A percentile compares a stretch with the other conserved stretches of the same genome.
phyloP scores from a whole-genome alignment of 1,140 invertebrate genomes.

The Drosophila paulistorum region DNA sequence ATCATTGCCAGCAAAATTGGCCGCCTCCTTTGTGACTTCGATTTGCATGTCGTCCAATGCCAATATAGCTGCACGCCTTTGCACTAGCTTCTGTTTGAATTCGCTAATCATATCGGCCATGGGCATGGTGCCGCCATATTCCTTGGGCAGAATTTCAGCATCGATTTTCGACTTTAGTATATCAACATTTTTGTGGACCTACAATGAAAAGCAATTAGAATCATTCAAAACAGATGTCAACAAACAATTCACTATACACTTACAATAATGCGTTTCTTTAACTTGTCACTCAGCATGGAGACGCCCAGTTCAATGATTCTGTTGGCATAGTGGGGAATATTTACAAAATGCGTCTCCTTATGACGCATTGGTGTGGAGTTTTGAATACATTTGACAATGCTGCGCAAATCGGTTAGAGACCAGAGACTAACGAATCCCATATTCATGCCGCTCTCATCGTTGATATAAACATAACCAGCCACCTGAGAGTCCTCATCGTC shows the following conservation, averaged over 20 bases:
- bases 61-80: conserved; percentile 87
- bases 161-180: conserved; percentile 88
- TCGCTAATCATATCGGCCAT: conserved; percentile 91
- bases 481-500: conserved; percentile 92
- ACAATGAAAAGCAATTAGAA: too few relatives aligned
- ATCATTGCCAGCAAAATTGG: conserved; percentile 86
- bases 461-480: conserved; percentile 90
- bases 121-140: conserved; percentile 92
- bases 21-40: conserved; percentile 86
- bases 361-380: conserved; percentile 94
- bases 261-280: conserved; percentile 90
- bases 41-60: conserved; percentile 91
- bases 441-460: conserved; percentile 91
- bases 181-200: conserved; percentile 89
- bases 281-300: conserved; percentile 91
- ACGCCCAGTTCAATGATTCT: conserved; percentile 91
- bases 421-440: conserved; percentile 92
- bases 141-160: conserved; percentile 90
- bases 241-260: conserved; percentile 52
- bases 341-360: conserved; percentile 92
- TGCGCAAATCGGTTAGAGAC: conserved; percentile 90
- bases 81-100: conserved; percentile 87
- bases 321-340: conserved; percentile 90
- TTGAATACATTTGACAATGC: conserved; percentile 91
- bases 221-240: too few relatives aligned